Evolutionary conservation across 2,888 invertebrate genomes (phyloP), one percentile per base, ranked within the genome.

Genomic region (Meliscaeva auricollis): DNA sequence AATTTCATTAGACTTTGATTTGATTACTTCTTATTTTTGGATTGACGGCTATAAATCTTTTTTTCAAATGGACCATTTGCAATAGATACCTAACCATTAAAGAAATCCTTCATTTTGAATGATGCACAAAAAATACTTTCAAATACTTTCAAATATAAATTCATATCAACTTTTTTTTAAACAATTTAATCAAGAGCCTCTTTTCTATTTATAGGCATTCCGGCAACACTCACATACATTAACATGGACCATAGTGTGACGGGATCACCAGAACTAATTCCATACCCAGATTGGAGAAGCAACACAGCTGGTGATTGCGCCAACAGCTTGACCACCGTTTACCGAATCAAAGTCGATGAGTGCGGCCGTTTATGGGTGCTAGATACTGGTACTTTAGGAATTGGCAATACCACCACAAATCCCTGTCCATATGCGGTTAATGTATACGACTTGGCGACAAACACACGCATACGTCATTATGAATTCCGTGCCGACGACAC

Each of bases 301-400:
- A 97, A 97, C 89, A 94, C 94, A 87, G 93, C 96, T 54, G 96
- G 96, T 13, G 95, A 96, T 90, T 96, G 96, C 88, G 94, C 95
- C 74, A 94, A 92, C 78, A 96, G 96, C 15, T 93, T 97, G 9
- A 96, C 94, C 70, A 97, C 96, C 0, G 96, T 95, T 4, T 97
- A 97, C 91, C 94, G 96, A 89, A 95, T 96, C 87, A 95, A 96
- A 89, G 96, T 94, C 0, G 97, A 97, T 88, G 93, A 94, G 87
- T 97, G 97, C 89, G 95, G 96, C 88, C 94, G 97, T 64, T 93
- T 97, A 0, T 97, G 97, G 97, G 96, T 96, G 0, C 91, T 97
- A 70, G 97, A 97, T 89, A 96, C 96, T 15, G 97, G 97, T 73
- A 97, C 96, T 50, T 95, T 96, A 88, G 97, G 97, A 79, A 96